Evolutionary conservation across 2,113 vertebrate genomes (phyloP).

Genomic region (Vireo altiloquus): DNA sequence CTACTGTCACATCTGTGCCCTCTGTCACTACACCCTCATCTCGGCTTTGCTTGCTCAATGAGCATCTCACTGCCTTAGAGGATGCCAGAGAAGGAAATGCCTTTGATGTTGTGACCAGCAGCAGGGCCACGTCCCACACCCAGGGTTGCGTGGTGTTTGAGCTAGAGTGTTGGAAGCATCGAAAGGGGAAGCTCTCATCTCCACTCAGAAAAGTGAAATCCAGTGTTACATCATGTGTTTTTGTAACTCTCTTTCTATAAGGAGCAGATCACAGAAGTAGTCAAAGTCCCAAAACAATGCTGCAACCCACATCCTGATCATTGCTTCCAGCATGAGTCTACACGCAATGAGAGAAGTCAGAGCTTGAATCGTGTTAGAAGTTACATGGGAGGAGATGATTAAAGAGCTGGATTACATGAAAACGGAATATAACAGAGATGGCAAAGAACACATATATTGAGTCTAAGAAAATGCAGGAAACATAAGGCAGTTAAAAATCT

Average conservation of each 20-base stretch:
- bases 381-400: neutral
- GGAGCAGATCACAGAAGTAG: neutral
- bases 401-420: neutral
- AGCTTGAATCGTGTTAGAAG: neutral
- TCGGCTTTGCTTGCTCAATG: neutral
- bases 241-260: neutral
- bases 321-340: neutral
- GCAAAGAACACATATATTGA: neutral
- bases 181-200: neutral
- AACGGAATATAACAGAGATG: neutral
- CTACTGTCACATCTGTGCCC: neutral
- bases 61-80: neutral
- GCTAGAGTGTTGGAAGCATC: neutral
- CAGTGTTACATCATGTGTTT: neutral
- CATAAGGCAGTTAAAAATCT: neutral
- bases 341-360: neutral
- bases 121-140: neutral
- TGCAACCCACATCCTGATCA: neutral
- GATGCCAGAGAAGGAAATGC: neutral
- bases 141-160: rapidly evolving
- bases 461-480: neutral
- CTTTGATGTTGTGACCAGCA: neutral
- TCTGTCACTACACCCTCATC: neutral
- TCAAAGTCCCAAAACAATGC: neutral
- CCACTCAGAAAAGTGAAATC: neutral